Percentiles rank a stretch among this genome's conserved stretches.
phyloP scores from a whole-genome alignment of 2,797 vertebrate species.

The Crax fasciolata region DNA sequence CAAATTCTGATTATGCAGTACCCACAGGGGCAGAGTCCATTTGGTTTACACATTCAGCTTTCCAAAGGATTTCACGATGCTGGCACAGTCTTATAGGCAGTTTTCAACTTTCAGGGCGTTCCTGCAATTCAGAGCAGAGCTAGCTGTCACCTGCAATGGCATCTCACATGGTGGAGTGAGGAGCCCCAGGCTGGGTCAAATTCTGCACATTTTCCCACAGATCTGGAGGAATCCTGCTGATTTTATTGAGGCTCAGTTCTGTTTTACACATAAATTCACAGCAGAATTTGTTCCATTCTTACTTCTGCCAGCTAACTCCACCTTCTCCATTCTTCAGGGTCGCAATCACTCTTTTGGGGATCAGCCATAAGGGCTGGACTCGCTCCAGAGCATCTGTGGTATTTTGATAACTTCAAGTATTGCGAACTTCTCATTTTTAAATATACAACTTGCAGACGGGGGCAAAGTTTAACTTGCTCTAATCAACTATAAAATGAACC shows the following conservation, averaged over 20 bases:
- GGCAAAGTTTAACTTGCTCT: constrained; percentile 82
- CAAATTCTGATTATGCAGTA: background rate
- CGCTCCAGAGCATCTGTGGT: constrained; percentile 57
- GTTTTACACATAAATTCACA: background rate
- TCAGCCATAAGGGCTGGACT: constrained; percentile 33
- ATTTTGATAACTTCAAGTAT: constrained; percentile 75
- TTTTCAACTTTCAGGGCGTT: background rate
- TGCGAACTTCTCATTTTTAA: constrained; percentile 61
- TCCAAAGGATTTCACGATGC: background rate
- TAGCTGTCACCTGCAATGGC: background rate
- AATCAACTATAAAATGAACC: constrained; percentile 81
- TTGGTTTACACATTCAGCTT: background rate
- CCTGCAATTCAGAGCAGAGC: background rate
- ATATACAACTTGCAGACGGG: constrained; percentile 70
- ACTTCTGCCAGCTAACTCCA: background rate
- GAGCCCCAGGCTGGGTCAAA: background rate
- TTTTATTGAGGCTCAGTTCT: background rate
- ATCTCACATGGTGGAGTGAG: background rate
- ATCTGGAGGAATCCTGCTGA: background rate
- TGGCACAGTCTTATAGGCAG: background rate
- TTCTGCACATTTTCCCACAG: background rate
- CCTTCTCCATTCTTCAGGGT: constrained; percentile 27
- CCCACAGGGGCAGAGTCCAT: background rate
- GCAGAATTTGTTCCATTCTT: background rate
- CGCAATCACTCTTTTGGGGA: constrained; percentile 10